These are phyloP conservation scores for Parthenolecanium corni DNA, from an alignment of 2,888 invertebrate genomes.

Conservation along the genomic window DNA sequence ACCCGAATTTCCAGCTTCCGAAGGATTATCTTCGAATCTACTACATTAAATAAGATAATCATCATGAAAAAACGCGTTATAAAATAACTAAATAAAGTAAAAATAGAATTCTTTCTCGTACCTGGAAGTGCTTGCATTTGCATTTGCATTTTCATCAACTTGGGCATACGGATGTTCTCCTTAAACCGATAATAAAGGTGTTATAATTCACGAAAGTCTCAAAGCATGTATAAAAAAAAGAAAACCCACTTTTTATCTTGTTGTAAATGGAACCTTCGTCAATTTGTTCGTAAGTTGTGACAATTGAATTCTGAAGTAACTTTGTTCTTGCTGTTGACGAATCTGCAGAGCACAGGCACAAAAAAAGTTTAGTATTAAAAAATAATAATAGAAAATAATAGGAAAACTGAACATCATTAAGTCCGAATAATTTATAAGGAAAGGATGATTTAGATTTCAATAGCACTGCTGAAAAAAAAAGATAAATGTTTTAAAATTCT, in stretches of 20 bases:
- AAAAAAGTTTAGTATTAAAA: not conserved
- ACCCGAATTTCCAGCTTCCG: not conserved
- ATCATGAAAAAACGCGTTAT: not conserved
- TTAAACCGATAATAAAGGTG: conserved; percentile 15
- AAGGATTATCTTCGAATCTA: not conserved
- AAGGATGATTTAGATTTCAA: too few species aligned
- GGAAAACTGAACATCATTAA: too few species aligned
- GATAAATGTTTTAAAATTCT: too few species aligned
- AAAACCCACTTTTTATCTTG: conserved; percentile 14
- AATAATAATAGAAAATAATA: not conserved
- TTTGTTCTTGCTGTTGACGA: conserved; percentile 3
- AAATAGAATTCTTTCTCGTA: not conserved
- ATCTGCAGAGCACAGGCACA: not conserved
- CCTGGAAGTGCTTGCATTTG: conserved; percentile 11
- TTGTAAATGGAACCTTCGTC: conserved; percentile 12
- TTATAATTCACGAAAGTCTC: not conserved
- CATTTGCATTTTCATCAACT: conserved; percentile 32
- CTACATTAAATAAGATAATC: not conserved
- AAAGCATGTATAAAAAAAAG: not conserved
- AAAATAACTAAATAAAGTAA: too few species aligned
- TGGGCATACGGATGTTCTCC: conserved; percentile 39
- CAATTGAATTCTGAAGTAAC: conserved; percentile 29
- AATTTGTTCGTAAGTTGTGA: conserved; percentile 20
- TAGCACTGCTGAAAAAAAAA: too few species aligned
- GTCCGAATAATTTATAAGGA: too few species aligned